A percentile compares a stretch with the other conserved stretches of the same genome.
These are phyloP conservation scores for Atherinosoma microstoma DNA, from an alignment of 2,797 vertebrate genomes.

Conservation along the genomic window DNA sequence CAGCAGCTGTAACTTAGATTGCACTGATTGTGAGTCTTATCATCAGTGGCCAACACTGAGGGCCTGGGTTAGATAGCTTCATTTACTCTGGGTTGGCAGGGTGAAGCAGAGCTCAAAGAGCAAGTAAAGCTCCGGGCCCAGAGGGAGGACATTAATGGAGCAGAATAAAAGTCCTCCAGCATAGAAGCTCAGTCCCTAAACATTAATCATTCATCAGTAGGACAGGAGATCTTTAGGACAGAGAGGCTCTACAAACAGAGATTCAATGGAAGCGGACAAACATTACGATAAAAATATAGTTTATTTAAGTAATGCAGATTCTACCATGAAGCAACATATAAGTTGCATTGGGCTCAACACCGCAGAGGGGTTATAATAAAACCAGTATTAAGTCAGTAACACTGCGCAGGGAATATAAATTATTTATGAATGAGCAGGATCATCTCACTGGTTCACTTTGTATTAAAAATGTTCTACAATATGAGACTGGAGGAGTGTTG, in stretches of 20 bases:
- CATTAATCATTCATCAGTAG: constrained; percentile 73
- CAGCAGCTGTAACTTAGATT: too few species aligned
- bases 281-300: not conserved
- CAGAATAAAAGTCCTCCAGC: constrained; percentile 56
- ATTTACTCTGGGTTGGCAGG: not conserved
- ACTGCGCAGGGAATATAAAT: too few species aligned
- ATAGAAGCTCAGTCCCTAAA: constrained; percentile 43
- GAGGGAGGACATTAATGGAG: constrained; percentile 64
- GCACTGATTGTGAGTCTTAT: too few species aligned
- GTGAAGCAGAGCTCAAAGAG: constrained; percentile 18
- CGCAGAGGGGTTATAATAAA: too few species aligned
- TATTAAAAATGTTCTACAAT: too few species aligned
- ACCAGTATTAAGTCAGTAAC: too few species aligned
- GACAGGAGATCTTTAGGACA: constrained; percentile 21
- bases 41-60: not conserved
- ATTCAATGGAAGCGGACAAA: not conserved
- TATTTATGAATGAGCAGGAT: too few species aligned
- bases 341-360: too few species aligned
- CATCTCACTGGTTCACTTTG: too few species aligned
- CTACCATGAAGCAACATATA: too few species aligned
- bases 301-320: not conserved
- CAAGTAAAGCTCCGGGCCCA: constrained; percentile 34
- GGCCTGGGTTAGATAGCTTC: not conserved
- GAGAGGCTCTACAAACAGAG: constrained; percentile 31
- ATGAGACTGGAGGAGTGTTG: too few species aligned